Base-by-base conservation (phyloP, 2,888 invertebrate genomes). In the Ceramica pisi region DNA sequence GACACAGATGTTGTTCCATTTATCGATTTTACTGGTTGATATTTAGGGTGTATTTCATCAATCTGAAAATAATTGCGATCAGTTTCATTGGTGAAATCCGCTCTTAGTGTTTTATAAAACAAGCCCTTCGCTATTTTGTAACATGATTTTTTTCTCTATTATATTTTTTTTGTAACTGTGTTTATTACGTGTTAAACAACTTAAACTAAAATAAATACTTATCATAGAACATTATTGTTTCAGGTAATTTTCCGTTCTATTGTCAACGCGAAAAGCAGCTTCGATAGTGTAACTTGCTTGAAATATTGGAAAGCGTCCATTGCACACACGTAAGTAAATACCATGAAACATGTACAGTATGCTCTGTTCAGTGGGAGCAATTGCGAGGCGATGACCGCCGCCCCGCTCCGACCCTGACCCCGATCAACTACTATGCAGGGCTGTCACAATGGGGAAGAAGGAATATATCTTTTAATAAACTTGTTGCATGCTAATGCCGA, bases 391-490 rank as follows among this genome's bases (percentile, higher is more conserved):
- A 70, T 83, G 80, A 72, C 80, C 72, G 80, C 71, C 65, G 67
- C 50, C 38, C 46, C n/a, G 50, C 3, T 2, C 50, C 72, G 75
- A 71, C 83, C 81, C 70, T 81, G 81, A 75, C 83, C 81, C 56
- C 83, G 51, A 70, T 66, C 51, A 56, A 8, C 41, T 59, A 48
- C 21, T 38, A 26, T 10, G 9, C 31, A 82, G 74, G 81, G 81
- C n/a, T 78, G 63, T 0, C 69, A 14, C 59, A 1, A 0, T 4
- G 6, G 7, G 5, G 21, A 56, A 44, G 5, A 21, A 7, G n/a
- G 9, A 7, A 14, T 26, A 31, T 31, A 31, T 31, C 4, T 6
- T 31, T 31, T 31, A 0, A 5, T 31, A 31, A 31, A 31, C 31
- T 31, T 31, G 31, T 31, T 31, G 31, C 31, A 26, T 26, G 2